phyloP scores from a whole-genome alignment of 2,113 vertebrate genomes.

The Salvelinus fontinalis region DNA sequence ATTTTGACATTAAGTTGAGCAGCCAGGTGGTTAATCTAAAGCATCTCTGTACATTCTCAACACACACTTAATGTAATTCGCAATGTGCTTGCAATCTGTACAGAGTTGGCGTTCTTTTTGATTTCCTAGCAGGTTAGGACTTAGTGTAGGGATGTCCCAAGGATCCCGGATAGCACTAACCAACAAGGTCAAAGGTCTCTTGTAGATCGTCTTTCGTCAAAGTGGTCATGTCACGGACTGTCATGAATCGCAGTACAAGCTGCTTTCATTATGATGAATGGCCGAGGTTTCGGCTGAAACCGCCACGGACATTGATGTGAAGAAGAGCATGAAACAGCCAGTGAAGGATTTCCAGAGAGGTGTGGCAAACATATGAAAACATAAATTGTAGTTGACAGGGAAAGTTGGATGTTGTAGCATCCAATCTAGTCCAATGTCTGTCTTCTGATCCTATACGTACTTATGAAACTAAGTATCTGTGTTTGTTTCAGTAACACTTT shows the following conservation, averaged over 20 bases:
- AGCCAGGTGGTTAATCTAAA: too few relatives aligned
- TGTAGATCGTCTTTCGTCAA: neutral
- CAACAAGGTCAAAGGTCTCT: neutral
- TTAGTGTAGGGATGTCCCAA: too few relatives aligned
- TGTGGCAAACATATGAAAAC: neutral
- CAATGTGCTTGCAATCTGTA: too few relatives aligned
- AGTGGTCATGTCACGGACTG: neutral
- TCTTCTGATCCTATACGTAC: too few relatives aligned
- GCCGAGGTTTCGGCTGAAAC: neutral
- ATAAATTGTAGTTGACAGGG: neutral
- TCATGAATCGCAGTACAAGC: neutral
- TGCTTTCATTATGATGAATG: neutral
- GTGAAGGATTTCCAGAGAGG: neutral
- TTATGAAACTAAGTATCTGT: too few relatives aligned
- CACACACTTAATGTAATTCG: too few relatives aligned
- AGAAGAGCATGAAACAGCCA: neutral
- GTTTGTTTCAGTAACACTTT: too few relatives aligned
- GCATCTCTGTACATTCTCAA: too few relatives aligned
- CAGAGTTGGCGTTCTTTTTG: too few relatives aligned
- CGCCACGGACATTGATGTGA: neutral
- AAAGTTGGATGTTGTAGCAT: neutral
- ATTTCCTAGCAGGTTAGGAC: too few relatives aligned
- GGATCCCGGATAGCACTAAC: too few relatives aligned
- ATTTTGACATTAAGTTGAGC: too few relatives aligned
- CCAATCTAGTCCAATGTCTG: neutral